Conservation (phyloP, 2,888 invertebrate genomes). For the Spatulosminthurus flaviceps region DNA sequence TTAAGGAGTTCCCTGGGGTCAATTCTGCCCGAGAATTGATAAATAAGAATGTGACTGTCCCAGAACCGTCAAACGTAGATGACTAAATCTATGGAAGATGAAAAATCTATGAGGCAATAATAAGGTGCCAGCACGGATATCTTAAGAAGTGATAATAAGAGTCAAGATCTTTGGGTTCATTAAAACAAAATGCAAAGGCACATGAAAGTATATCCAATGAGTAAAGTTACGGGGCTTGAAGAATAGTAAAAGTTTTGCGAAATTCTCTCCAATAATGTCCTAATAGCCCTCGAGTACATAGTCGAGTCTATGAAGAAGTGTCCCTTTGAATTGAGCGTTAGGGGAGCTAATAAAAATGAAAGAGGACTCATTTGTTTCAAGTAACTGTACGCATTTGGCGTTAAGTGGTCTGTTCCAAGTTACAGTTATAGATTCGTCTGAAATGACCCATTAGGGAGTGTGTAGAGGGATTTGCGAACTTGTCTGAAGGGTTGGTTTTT, state of each 20-base stretch:
- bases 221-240: no score
- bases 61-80: no score
- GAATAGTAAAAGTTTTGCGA: background rate
- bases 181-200: no score
- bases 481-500: background rate
- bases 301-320: background rate
- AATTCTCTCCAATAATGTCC: background rate
- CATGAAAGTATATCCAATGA: no score
- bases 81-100: no score
- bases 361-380: conserved; percentile 34
- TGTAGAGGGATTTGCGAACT: background rate
- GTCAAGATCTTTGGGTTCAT: no score
- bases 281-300: background rate
- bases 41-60: no score
- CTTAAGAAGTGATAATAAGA: no score
- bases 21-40: no score
- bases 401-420: conserved; percentile 27
- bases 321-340: conserved; percentile 3
- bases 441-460: conserved; percentile 36
- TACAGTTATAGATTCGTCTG: conserved; percentile 28
- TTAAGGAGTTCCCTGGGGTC: no score
- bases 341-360: conserved; percentile 33
- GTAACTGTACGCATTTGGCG: conserved; percentile 31
- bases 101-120: no score
- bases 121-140: no score